Base-by-base conservation (phyloP, 1,140 invertebrate species). In the Ceratina calcarata region DNA sequence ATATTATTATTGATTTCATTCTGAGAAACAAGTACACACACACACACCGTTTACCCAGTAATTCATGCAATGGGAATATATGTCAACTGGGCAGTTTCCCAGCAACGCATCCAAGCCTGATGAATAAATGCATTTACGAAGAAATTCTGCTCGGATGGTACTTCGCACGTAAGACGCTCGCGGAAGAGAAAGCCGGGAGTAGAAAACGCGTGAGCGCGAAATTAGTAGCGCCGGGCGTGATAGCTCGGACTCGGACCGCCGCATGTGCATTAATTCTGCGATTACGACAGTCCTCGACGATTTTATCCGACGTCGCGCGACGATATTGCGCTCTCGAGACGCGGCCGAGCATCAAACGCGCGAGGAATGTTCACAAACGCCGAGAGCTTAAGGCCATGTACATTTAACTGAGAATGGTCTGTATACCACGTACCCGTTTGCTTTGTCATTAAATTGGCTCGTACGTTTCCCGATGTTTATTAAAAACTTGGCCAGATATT, bases 321-420 rank as follows among this genome's bases (percentile, higher is more conserved):
- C 72, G 72, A 65, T 74, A 74, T 65, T 65, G 49, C 72, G 49
- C 61, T 65, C 72, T 65, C 49, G 22, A 55, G 49, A 55, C 61
- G 61, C 49, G 45, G 2, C 45, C 2, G 12, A 73, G 24, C 60
- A 24, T 64, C 71, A 0, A 20, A 12, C 60, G 60, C 10, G 22
- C 49, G 62, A 64, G 18, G 71, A 73, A 24, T 18, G 45, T 24
- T 3, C 71, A 4, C 37, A 72, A 37, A 27, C 55, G 58, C 10
- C 32, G 70, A 45, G 37, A 45, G 3, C 37, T 8, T 45, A 45
- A 45, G 37, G 3, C 37, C 37, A 10, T 45, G 7, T 45, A 45
- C 6, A 45, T 45, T 45, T 45, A 45, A 45, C 37, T 45, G 37
- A 45, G 37, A 45, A 45, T 45, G 0, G 37, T 3, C 37, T 45